A percentile compares a stretch with the other conserved stretches of the same genome.
phyloP scores from a whole-genome alignment of 1,140 invertebrate genomes.

The Drosophila quadrilineata region DNA sequence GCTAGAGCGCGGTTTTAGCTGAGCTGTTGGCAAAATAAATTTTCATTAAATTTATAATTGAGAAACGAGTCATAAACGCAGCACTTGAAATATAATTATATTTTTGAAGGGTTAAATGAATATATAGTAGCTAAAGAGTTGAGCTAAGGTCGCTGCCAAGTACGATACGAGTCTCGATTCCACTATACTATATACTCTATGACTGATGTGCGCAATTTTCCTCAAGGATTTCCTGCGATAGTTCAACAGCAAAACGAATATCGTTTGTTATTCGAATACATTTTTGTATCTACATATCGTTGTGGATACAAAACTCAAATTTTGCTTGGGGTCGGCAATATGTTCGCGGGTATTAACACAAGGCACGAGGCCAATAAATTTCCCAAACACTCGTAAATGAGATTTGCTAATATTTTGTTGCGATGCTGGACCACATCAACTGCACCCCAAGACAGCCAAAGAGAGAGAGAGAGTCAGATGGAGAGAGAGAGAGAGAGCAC shows the following conservation, averaged over 20 bases:
- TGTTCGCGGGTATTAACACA: slow-evolving; percentile 43
- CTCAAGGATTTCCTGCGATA: no score
- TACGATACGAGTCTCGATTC: no score
- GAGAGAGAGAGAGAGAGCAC: neutral
- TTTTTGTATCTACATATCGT: no score
- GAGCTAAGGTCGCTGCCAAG: no score
- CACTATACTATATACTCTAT: no score
- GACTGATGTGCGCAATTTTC: no score
- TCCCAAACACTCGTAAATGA: slow-evolving; percentile 44
- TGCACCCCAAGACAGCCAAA: neutral
- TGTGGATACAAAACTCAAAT: no score
- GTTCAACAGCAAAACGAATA: neutral
- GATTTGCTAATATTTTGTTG: slow-evolving; percentile 57
- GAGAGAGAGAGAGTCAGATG: neutral
- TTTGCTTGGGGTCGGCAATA: slow-evolving; percentile 35
- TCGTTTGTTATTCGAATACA: neutral
- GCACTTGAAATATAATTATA: no score
- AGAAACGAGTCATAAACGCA: neutral
- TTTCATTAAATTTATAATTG: neutral
- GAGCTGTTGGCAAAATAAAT: neutral
- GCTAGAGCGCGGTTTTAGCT: neutral
- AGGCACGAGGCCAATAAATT: slow-evolving; percentile 49
- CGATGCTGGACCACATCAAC: slow-evolving; percentile 20
- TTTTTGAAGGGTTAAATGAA: no score
- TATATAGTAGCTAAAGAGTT: no score